Base-by-base conservation (phyloP, 1,140 invertebrate genomes). In the Argopecten irradians region DNA sequence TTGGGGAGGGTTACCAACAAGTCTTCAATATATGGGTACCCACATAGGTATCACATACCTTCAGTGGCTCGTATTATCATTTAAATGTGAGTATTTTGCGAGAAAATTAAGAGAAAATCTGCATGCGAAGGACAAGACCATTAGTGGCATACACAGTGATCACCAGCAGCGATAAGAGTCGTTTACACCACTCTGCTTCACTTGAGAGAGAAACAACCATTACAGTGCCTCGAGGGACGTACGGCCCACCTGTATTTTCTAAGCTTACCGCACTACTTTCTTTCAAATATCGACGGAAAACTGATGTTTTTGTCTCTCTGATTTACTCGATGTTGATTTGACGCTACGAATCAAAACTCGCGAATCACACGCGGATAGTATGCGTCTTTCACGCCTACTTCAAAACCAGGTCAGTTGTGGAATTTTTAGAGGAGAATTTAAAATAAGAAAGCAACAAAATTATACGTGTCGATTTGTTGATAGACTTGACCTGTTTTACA, bases 121-220 rank as follows among this genome's bases (percentile, higher is more conserved):
- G 55, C 55, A 71, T 71, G 55, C 55, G 55, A 16, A 71, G 55
- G 55, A 71, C 55, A n/a, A 71, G 55, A 16, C 55, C n/a, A 71
- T 71, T 71, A 71, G 55, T 28, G 28, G 22, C 22, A 22, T 5
- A n/a, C 5, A n/a, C 55, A 5, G 22, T 28, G 55, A 71, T 71
- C 55, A 28, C 22, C 22, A 71, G n/a, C n/a, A 71, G 22, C n/a
- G 55, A 71, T 71, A 71, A 71, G 13, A 22, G n/a, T 16, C n/a
- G 16, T 71, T 71, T 71, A 71, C 55, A 71, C 55, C 55, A 71
- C 55, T 71, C 55, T 5, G 55, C 22, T 71, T 71, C 55, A 71
- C 55, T 71, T 71, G 55, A 71, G 55, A 71, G n/a, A n/a, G 55
- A 71, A 71, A 71, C 55, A 71, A 71, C 55, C 55, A 71, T 71